Percentiles rank a stretch among this genome's conserved stretches.
These are phyloP conservation scores for Trisateles emortualis DNA, from an alignment of 2,888 invertebrate genomes.

Conservation along the genomic window DNA sequence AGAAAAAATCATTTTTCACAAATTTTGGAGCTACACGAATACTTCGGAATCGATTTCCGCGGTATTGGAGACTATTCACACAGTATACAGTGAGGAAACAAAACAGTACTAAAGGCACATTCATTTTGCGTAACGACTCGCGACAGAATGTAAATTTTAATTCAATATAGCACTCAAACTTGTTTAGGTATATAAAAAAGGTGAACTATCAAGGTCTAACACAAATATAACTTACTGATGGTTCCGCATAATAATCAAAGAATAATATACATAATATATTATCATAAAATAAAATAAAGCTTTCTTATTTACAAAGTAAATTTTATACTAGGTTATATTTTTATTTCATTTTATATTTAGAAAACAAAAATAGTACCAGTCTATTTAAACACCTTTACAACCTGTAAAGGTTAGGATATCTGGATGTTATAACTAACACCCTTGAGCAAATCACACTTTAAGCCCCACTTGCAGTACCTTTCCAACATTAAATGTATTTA, in stretches of 20 bases:
- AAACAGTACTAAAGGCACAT: not conserved
- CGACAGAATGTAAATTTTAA: not conserved
- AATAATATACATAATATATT: too few relatives aligned
- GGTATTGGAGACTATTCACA: not conserved
- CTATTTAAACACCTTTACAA: too few relatives aligned
- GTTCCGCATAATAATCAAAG: not conserved
- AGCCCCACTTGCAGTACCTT: too few relatives aligned
- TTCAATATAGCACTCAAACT: not conserved
- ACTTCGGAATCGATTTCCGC: not conserved
- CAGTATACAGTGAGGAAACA: not conserved
- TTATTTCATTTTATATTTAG: too few relatives aligned
- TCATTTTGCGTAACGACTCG: not conserved
- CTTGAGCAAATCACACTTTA: too few relatives aligned
- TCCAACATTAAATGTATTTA: too few relatives aligned
- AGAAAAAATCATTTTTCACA: not conserved
- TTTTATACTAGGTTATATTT: too few relatives aligned
- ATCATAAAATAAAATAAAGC: too few relatives aligned
- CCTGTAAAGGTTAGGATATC: too few relatives aligned
- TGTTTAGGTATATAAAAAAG: not conserved
- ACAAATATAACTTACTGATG: not conserved
- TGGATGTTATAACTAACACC: too few relatives aligned
- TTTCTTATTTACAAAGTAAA: too few relatives aligned
- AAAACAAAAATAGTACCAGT: too few relatives aligned
- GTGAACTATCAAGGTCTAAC: not conserved
- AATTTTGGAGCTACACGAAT: not conserved